phyloP scores from a whole-genome alignment of 2,888 invertebrate genomes.

The Netelia fuscicornis region DNA sequence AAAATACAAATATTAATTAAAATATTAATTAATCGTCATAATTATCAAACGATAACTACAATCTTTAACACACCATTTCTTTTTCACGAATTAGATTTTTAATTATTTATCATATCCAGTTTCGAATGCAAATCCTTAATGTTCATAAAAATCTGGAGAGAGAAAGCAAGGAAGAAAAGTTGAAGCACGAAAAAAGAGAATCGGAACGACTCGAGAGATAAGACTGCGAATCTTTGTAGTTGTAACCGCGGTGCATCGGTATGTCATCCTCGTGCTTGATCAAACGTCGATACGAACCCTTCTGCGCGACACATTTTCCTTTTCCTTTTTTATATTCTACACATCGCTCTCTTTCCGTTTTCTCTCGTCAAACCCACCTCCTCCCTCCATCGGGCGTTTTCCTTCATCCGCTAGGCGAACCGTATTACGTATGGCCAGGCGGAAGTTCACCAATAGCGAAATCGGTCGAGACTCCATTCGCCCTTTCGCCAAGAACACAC shows the following conservation, averaged over 20 bases:
- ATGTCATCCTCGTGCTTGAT: conserved; percentile 75
- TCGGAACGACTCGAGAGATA: conserved; percentile 39
- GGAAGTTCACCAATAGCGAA: conserved; percentile 36
- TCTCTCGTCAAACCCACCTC: conserved; percentile 49
- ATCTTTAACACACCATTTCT: too few relatives aligned
- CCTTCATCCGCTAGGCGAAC: conserved; percentile 21
- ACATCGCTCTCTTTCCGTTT: not conserved
- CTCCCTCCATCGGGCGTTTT: not conserved
- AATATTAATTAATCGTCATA: too few relatives aligned
- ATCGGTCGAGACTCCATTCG: conserved; percentile 53
- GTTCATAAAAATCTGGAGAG: not conserved
- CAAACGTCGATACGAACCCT: conserved; percentile 74
- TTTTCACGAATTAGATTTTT: too few relatives aligned
- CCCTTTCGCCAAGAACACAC: conserved; percentile 8
- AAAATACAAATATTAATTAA: too few relatives aligned
- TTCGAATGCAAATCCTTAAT: too few relatives aligned
- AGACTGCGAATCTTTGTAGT: conserved; percentile 25
- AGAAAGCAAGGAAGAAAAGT: conserved; percentile 19
- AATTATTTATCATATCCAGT: too few relatives aligned
- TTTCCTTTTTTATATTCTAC: conserved; percentile 3
- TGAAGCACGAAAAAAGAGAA: conserved; percentile 46
- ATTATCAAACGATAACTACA: too few relatives aligned
- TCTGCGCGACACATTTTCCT: conserved; percentile 11
- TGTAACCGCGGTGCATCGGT: conserved; percentile 64
- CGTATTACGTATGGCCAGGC: not conserved